These are phyloP conservation scores for Drosophila navojoa DNA, from an alignment of 1,140 invertebrate species.

Conservation along the genomic window DNA sequence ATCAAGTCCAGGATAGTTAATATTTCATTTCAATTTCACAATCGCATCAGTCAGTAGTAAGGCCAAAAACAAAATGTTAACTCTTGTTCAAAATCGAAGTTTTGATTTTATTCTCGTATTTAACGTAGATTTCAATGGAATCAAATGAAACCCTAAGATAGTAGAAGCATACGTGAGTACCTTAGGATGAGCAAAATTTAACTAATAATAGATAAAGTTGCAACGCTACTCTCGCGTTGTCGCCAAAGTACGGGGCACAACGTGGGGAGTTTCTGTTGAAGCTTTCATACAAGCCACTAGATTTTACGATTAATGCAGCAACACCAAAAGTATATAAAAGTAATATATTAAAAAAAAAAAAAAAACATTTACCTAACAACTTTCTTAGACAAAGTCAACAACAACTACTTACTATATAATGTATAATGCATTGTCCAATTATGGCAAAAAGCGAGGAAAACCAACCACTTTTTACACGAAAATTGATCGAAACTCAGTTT, in stretches of 20 bases:
- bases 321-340: conserved; percentile 31
- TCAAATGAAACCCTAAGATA: conserved; percentile 40
- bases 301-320: conserved; percentile 36
- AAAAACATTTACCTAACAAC: conserved; percentile 41
- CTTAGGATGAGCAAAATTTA: conserved; percentile 56
- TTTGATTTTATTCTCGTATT: conserved; percentile 35
- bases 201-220: conserved; percentile 20
- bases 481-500: conserved; percentile 19
- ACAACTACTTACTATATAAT: conserved; percentile 22
- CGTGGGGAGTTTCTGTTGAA: conserved; percentile 46
- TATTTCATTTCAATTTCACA: conserved; percentile 15
- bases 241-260: conserved; percentile 23
- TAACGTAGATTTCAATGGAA: conserved; percentile 26
- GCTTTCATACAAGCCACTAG: conserved; percentile 58
- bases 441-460: background rate
- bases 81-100: conserved; percentile 16
- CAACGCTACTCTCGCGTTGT: conserved; percentile 39
- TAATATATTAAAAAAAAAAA: conserved; percentile 33
- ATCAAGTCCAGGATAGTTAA: conserved; percentile 35
- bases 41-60: conserved; percentile 13
- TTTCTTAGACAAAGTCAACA: conserved; percentile 43
- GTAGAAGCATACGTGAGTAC: conserved; percentile 72
- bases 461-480: conserved; percentile 12
- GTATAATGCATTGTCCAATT: conserved; percentile 19
- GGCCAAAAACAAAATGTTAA: conserved; percentile 3